Percentiles rank a stretch among this genome's conserved stretches.
These are phyloP conservation scores for Pelochelys cantorii DNA, from an alignment of 2,797 vertebrate genomes.

Conservation along the genomic window DNA sequence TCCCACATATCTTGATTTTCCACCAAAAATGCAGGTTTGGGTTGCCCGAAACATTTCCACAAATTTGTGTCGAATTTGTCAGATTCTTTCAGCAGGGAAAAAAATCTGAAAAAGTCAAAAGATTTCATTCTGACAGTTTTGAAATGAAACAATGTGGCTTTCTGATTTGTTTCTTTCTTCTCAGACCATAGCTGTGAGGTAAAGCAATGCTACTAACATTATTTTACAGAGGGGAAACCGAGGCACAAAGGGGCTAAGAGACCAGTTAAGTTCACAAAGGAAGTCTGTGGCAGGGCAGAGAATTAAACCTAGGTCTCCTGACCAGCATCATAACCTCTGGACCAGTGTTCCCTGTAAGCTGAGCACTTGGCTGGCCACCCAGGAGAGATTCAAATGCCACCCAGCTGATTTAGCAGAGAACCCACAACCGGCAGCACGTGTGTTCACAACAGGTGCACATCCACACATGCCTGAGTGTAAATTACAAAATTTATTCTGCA, in stretches of 20 bases:
- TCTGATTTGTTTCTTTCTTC: neutral
- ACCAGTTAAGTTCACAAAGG: neutral
- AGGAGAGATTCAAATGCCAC: too few species aligned
- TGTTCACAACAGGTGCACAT: too few species aligned
- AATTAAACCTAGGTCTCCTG: neutral
- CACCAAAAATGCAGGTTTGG: neutral
- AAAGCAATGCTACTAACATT: neutral
- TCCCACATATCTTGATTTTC: neutral
- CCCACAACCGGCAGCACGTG: too few species aligned
- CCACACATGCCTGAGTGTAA: too few species aligned
- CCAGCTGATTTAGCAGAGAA: too few species aligned
- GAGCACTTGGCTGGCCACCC: too few species aligned
- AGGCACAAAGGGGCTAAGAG: rapidly evolving
- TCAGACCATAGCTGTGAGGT: rapidly evolving
- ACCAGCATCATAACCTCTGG: neutral
- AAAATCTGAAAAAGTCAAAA: neutral
- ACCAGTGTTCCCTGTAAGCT: too few species aligned
- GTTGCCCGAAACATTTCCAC: neutral
- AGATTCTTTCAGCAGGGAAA: neutral
- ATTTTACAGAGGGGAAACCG: neutral
- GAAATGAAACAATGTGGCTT: neutral
- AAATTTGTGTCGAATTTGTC: neutral
- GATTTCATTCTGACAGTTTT: neutral
- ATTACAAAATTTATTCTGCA: too few species aligned
- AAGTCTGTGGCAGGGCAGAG: neutral